phyloP scores from a whole-genome alignment of 1,140 invertebrate species.

The Brachionus calyciflorus region DNA sequence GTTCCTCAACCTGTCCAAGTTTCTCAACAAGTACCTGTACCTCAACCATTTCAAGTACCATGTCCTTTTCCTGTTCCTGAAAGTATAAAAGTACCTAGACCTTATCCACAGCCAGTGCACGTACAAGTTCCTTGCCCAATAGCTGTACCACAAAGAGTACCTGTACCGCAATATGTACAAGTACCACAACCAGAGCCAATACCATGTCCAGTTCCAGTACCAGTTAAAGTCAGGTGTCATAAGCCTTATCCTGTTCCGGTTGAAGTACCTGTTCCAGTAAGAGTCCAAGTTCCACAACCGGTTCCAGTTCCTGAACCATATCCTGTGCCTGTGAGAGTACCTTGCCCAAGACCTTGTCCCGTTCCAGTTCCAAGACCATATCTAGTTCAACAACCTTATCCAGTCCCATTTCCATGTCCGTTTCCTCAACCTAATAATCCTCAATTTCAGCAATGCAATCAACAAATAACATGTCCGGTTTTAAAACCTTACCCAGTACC shows the following conservation, averaged over 20 bases:
- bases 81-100: background rate
- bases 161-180: background rate
- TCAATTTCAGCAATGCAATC: too few relatives aligned
- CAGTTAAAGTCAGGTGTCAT: background rate
- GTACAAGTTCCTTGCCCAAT: background rate
- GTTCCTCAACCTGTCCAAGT: background rate
- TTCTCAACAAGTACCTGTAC: background rate
- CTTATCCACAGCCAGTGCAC: background rate
- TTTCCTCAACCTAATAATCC: too few relatives aligned
- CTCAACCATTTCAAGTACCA: background rate
- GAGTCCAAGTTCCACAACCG: background rate
- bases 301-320: background rate
- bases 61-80: background rate
- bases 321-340: background rate
- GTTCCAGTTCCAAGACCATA: background rate
- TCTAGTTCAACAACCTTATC: background rate
- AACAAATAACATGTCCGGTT: too few relatives aligned
- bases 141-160: background rate
- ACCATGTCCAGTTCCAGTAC: background rate
- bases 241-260: background rate
- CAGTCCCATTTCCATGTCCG: background rate
- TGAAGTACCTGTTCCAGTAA: conserved; percentile 12
- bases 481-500: background rate
- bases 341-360: conserved; percentile 3
- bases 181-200: background rate